Evolutionary conservation across 2,797 vertebrate genomes (phyloP).

Genomic region (Caiman crocodilus): DNA sequence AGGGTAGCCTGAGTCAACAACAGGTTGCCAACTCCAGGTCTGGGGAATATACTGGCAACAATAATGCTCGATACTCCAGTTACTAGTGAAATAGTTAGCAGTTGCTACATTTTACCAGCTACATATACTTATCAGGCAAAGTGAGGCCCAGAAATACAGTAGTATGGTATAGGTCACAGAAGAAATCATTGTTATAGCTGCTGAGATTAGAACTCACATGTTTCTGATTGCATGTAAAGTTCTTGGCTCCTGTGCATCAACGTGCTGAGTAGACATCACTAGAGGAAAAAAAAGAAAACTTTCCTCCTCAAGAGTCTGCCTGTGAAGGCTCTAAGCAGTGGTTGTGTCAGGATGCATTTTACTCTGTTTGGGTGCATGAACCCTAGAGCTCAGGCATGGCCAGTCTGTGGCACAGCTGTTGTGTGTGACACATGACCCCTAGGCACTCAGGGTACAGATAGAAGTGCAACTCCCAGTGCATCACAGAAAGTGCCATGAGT

Average conservation of each 20-base stretch:
- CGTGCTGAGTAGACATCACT: not conserved
- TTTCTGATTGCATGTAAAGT: not conserved
- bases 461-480: too few species aligned
- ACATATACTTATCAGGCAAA: not conserved
- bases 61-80: not conserved
- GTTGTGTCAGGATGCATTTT: constrained; percentile 1
- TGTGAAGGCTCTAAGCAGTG: not conserved
- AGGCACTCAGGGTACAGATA: too few species aligned
- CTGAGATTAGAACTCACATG: not conserved
- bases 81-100: not conserved
- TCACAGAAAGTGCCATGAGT: too few species aligned
- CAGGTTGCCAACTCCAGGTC: not conserved
- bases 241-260: not conserved
- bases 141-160: not conserved
- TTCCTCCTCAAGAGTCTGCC: constrained; percentile 10
- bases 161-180: not conserved
- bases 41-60: constrained; percentile 19
- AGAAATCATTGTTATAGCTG: not conserved
- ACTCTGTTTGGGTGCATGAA: constrained; percentile 7
- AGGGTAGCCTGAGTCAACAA: too few species aligned
- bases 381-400: not conserved
- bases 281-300: not conserved
- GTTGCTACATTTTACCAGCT: not conserved
- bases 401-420: too few species aligned
- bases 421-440: too few species aligned